phyloP scores from a whole-genome alignment of 2,797 vertebrate species.

The Notolepis coatsorum region DNA sequence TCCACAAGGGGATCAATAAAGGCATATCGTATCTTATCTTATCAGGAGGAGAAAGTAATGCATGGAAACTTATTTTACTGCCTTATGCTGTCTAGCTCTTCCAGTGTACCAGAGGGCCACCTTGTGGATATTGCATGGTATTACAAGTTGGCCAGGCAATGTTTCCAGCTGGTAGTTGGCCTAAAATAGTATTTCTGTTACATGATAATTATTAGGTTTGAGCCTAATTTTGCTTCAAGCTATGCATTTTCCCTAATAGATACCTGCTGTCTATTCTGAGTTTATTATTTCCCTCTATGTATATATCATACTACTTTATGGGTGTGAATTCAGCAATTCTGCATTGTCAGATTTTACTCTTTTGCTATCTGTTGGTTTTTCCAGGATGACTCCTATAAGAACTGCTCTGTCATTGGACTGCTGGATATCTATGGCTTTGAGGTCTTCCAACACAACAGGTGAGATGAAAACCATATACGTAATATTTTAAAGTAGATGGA shows the following conservation, averaged over 20 bases:
- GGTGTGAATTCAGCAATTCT: too few species aligned
- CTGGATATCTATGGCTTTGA: slow-evolving; percentile 99
- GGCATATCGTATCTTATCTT: too few species aligned
- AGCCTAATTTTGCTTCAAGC: not conserved
- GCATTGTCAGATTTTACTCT: slow-evolving; percentile 6
- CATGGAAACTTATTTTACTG: not conserved
- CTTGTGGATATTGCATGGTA: slow-evolving; percentile 46
- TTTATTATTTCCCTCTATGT: too few species aligned
- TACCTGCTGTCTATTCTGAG: not conserved
- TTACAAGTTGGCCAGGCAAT: not conserved
- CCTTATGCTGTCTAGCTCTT: not conserved
- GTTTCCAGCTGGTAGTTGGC: not conserved
- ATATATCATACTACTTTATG: too few species aligned
- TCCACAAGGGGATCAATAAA: too few species aligned
- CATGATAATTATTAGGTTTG: not conserved
- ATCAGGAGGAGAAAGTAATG: not conserved
- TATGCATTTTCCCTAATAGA: too few species aligned
- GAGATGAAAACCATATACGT: not conserved
- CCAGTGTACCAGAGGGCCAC: slow-evolving; percentile 32
- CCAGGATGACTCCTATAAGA: slow-evolving; percentile 87
- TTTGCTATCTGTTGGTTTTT: not conserved
- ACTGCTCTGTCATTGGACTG: slow-evolving; percentile 91
- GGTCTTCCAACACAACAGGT: slow-evolving; percentile 98
- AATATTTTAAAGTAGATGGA: not conserved
- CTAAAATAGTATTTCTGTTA: slow-evolving; percentile 1